These are phyloP conservation scores for Andrena dorsata DNA, from an alignment of 2,888 invertebrate genomes.

Conservation along the genomic window DNA sequence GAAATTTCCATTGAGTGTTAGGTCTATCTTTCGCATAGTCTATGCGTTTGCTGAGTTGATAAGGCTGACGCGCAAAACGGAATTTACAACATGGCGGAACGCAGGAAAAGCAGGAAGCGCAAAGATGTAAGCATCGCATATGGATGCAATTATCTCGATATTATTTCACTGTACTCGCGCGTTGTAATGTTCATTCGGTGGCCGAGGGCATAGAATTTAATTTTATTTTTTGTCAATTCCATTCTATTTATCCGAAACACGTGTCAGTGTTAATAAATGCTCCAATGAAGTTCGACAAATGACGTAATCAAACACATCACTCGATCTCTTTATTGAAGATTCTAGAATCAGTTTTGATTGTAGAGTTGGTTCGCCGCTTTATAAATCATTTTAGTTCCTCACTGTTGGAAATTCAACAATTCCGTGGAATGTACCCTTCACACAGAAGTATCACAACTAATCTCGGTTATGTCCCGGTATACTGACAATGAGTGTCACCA, in stretches of 20 bases:
- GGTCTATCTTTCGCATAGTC: too few relatives aligned
- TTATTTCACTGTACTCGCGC: constrained; percentile 22
- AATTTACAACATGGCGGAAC: constrained; percentile 87
- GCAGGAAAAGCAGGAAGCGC: constrained; percentile 88
- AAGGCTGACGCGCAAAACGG: constrained; percentile 61
- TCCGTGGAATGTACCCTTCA: background rate
- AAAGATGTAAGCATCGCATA: constrained; percentile 86
- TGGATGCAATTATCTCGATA: constrained; percentile 54
- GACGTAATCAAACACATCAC: constrained; percentile 66
- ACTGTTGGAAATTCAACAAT: background rate
- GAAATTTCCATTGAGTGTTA: too few relatives aligned
- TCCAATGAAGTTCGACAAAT: constrained; percentile 43
- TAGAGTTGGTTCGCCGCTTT: background rate
- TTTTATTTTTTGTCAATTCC: constrained; percentile 15
- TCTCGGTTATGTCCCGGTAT: constrained; percentile 3
- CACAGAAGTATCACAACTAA: background rate
- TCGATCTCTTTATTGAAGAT: constrained; percentile 33
- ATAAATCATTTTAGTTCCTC: background rate
- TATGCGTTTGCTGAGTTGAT: constrained; percentile 24
- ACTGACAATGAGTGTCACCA: constrained; percentile 23
- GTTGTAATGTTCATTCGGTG: constrained; percentile 24
- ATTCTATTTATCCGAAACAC: constrained; percentile 23
- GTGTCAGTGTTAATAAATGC: constrained; percentile 51
- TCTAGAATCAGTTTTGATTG: constrained; percentile 21
- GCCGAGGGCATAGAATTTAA: background rate